phyloP scores from a whole-genome alignment of 2,888 invertebrate species.

The Rhodophaea formosa region DNA sequence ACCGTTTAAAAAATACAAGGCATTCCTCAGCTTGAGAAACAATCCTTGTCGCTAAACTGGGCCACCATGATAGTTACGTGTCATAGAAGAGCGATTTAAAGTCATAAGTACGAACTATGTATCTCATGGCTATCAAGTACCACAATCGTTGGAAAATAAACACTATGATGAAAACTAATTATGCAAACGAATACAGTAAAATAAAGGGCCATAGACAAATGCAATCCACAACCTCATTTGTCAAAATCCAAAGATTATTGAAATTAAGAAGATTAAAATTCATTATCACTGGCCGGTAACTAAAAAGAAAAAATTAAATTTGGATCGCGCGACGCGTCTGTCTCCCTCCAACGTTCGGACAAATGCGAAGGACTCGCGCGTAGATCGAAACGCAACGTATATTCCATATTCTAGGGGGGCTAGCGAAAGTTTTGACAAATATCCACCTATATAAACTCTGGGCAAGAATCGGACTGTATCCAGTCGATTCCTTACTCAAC shows the following conservation, averaged over 20 bases:
- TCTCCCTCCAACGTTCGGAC: slow-evolving; percentile 50
- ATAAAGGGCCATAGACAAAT: neutral
- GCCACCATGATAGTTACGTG: slow-evolving; percentile 5
- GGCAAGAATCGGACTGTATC: slow-evolving; percentile 62
- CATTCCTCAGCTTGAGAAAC: slow-evolving; percentile 12
- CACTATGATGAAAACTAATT: slow-evolving; percentile 19
- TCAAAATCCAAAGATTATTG: slow-evolving; percentile 1
- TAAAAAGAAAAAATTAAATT: slow-evolving; percentile 29
- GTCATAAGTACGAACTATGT: slow-evolving; percentile 6
- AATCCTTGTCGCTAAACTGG: slow-evolving; percentile 11
- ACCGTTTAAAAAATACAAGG: slow-evolving; percentile 13
- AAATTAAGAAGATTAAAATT: neutral
- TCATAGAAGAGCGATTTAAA: slow-evolving; percentile 10
- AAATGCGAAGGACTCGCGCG: slow-evolving; percentile 68
- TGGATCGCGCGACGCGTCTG: slow-evolving; percentile 61
- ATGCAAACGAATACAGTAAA: slow-evolving; percentile 1
- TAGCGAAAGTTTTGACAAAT: slow-evolving; percentile 78
- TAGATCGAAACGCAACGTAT: slow-evolving; percentile 42
- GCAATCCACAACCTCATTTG: slow-evolving; percentile 10
- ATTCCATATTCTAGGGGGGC: slow-evolving; percentile 66
- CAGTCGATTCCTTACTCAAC: slow-evolving; percentile 77
- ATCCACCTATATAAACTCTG: slow-evolving; percentile 78
- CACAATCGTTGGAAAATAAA: slow-evolving; percentile 14
- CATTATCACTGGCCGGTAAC: slow-evolving; percentile 21
- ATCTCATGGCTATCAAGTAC: slow-evolving; percentile 18